Percentiles rank a stretch among this genome's conserved stretches.
Evolutionary conservation across 1,140 invertebrate species (phyloP).

Genomic region (Panagrolaimus sp.): DNA sequence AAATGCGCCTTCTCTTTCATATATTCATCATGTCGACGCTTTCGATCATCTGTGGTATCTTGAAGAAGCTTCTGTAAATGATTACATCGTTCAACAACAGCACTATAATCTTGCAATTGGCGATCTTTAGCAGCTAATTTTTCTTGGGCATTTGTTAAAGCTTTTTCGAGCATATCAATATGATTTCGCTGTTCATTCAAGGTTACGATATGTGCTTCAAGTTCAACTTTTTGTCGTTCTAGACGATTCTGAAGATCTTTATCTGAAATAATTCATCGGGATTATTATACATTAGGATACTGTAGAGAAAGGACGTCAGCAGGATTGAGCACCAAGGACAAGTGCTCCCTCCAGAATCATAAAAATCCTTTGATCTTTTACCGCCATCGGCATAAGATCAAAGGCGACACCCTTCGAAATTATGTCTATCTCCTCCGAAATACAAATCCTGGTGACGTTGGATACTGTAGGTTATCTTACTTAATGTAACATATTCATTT

Average conservation of each 20-base stretch:
- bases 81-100: constrained; percentile 1
- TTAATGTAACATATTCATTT: constrained; percentile 77
- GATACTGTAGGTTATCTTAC: no score
- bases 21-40: constrained; percentile 12
- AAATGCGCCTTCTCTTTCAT: constrained; percentile 3
- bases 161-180: constrained; percentile 83
- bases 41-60: neutral
- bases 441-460: no score
- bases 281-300: no score
- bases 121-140: constrained; percentile 76
- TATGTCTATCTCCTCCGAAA: no score
- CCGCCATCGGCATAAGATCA: no score
- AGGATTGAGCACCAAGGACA: no score
- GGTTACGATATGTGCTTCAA: constrained; percentile 77
- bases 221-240: constrained; percentile 75
- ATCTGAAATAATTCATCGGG: constrained; percentile 65
- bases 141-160: constrained; percentile 78
- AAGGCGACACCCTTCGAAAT: no score
- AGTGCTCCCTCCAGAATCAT: no score
- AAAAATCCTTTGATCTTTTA: no score
- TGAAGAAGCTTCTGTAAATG: neutral
- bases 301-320: no score
- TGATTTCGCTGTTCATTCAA: constrained; percentile 81
- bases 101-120: neutral
- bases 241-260: constrained; percentile 74